Conservation (phyloP, 2,888 invertebrate species). For the Polyommatus icarus region DNA sequence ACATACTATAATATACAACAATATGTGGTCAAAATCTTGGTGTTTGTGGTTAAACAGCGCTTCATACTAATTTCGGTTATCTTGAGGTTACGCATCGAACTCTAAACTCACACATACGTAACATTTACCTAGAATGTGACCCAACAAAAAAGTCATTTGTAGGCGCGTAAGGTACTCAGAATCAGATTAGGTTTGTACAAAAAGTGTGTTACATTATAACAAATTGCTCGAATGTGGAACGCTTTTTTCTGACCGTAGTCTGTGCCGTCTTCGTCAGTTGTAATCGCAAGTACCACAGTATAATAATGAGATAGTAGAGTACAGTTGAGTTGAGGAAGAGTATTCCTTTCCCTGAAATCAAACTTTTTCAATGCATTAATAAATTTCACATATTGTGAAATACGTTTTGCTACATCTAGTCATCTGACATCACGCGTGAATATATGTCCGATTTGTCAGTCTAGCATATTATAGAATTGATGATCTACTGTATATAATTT, state of each 20-base stretch:
- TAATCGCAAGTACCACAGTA: background rate
- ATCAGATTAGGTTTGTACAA: conserved; percentile 13
- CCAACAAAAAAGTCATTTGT: background rate
- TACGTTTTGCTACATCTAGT: too few relatives aligned
- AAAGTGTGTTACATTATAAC: conserved; percentile 1
- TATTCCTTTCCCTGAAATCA: too few relatives aligned
- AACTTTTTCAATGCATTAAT: too few relatives aligned
- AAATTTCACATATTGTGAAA: too few relatives aligned
- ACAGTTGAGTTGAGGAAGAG: background rate
- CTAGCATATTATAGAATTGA: too few relatives aligned
- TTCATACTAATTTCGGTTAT: background rate
- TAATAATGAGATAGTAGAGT: background rate
- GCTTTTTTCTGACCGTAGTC: conserved; percentile 7
- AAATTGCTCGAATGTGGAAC: conserved; percentile 6
- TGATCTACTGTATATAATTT: background rate
- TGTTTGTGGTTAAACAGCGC: background rate
- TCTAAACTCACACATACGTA: background rate
- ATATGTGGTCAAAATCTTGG: background rate
- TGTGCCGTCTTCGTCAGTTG: background rate
- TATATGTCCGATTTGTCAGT: too few relatives aligned
- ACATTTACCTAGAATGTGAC: conserved; percentile 10
- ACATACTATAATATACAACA: background rate
- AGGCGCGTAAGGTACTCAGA: conserved; percentile 13
- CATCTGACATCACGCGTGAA: too few relatives aligned
- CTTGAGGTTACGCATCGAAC: background rate